phyloP scores from a whole-genome alignment of 2,113 vertebrate genomes.

The Periophthalmus modestus region DNA sequence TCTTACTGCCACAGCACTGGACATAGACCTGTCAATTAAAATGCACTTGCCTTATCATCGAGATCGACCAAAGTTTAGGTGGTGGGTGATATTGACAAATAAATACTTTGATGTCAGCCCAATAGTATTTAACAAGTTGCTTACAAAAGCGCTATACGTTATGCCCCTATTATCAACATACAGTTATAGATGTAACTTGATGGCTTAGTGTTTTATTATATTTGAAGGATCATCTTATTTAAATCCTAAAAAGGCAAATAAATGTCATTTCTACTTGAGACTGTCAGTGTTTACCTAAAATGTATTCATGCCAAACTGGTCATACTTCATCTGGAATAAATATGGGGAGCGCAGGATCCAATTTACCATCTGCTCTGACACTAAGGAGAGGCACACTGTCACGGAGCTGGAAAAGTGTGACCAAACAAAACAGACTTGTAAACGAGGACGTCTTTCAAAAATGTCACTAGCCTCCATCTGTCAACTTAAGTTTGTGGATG shows the following conservation, averaged over 20 bases:
- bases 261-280: not conserved
- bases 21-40: no score
- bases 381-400: constrained; percentile 4
- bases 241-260: not conserved
- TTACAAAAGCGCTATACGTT: no score
- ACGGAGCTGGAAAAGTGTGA: constrained; percentile 1
- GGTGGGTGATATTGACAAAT: no score
- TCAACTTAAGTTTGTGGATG: not conserved
- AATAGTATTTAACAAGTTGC: no score
- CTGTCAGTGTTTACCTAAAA: not conserved
- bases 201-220: no score
- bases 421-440: constrained; percentile 3
- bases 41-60: no score
- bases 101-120: no score
- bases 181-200: no score
- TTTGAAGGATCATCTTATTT: no score
- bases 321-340: not conserved
- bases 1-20: no score
- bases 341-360: not conserved
- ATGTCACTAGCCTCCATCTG: not conserved
- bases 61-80: no score
- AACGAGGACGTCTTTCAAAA: constrained; percentile 3
- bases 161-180: no score
- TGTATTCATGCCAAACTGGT: not conserved
- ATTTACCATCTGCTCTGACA: constrained; percentile 1